Conservation (phyloP, 23 tunicate genomes). For the Halocynthia roretzi region DNA sequence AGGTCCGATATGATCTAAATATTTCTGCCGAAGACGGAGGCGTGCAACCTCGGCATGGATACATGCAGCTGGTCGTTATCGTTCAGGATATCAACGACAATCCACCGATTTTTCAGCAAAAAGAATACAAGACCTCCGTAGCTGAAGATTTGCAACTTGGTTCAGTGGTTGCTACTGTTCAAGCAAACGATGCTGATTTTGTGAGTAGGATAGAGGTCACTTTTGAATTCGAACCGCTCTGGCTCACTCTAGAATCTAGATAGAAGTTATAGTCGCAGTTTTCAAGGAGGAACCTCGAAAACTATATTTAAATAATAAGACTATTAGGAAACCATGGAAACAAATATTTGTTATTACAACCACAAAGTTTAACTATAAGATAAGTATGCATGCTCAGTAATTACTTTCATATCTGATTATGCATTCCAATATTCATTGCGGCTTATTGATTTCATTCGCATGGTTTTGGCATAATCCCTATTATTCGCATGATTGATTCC, state of each 20-base stretch:
- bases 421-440: too few relatives aligned
- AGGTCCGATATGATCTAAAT: constrained; percentile 58
- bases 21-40: constrained; percentile 87
- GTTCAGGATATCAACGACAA: constrained; percentile 88
- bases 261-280: background rate
- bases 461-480: too few relatives aligned
- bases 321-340: background rate
- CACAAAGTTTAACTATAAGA: too few relatives aligned
- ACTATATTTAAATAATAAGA: background rate
- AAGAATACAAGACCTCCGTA: constrained; percentile 41
- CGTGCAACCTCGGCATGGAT: constrained; percentile 43
- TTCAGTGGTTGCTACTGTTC: constrained; percentile 38
- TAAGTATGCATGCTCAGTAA: too few relatives aligned
- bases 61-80: constrained; percentile 43
- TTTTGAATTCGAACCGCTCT: too few relatives aligned
- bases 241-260: too few relatives aligned
- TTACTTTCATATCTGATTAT: too few relatives aligned
- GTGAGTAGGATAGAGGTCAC: constrained; percentile 22
- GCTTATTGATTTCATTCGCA: too few relatives aligned
- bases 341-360: too few relatives aligned
- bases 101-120: constrained; percentile 53
- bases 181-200: constrained; percentile 64
- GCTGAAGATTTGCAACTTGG: constrained; percentile 58
- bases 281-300: background rate
- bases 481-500: too few relatives aligned